These are phyloP conservation scores for Hydraecia micacea DNA, from an alignment of 2,888 invertebrate genomes.

Conservation along the genomic window DNA sequence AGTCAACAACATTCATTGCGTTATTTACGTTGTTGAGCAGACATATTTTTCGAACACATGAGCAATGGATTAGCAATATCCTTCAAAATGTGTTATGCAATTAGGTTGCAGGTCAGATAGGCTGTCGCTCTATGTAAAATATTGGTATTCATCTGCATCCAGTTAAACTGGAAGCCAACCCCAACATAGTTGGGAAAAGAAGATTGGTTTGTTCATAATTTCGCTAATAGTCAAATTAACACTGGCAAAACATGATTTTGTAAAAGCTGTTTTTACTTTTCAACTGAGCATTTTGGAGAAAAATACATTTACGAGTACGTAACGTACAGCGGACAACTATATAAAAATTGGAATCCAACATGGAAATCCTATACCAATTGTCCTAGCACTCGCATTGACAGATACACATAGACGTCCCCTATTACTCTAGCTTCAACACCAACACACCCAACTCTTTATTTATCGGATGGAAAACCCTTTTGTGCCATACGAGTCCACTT, in stretches of 20 bases:
- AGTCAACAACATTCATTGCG: background rate
- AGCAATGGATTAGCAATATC: background rate
- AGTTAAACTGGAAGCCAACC: background rate
- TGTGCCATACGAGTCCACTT: slow-evolving; percentile 80
- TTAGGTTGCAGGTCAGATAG: background rate
- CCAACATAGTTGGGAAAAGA: background rate
- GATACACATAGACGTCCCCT: slow-evolving; percentile 37
- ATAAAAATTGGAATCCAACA: background rate
- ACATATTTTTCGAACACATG: background rate
- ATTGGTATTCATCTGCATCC: background rate
- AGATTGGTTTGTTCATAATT: background rate
- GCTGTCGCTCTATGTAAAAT: background rate
- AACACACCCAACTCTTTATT: slow-evolving; percentile 81
- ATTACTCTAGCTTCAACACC: slow-evolving; percentile 62
- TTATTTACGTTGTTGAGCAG: background rate
- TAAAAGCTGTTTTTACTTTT: background rate
- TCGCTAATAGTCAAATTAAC: background rate
- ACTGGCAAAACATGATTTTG: background rate
- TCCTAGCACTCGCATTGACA: slow-evolving; percentile 37
- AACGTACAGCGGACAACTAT: background rate
- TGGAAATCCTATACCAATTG: slow-evolving; percentile 41
- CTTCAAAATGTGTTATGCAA: background rate
- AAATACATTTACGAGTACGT: background rate
- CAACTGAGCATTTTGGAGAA: background rate
- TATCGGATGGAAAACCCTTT: slow-evolving; percentile 87